These are phyloP conservation scores for Epirrhoe alternata DNA, from an alignment of 2,888 invertebrate genomes.

Conservation along the genomic window DNA sequence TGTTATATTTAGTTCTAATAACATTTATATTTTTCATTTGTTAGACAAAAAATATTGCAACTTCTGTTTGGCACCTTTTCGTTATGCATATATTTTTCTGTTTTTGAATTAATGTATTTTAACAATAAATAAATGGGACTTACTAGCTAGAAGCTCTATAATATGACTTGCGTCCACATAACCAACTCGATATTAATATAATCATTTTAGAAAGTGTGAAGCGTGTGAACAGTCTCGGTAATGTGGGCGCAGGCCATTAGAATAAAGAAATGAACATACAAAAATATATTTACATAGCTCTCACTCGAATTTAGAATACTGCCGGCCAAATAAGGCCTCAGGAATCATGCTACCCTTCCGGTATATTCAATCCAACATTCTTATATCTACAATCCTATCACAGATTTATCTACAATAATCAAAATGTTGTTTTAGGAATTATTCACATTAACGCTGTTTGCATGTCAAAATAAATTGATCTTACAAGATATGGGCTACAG, in stretches of 20 bases:
- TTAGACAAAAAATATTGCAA: conserved; percentile 26
- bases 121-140: conserved; percentile 43
- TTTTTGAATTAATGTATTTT: conserved; percentile 17
- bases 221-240: background rate
- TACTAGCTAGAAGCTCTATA: conserved; percentile 43
- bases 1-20: conserved; percentile 13
- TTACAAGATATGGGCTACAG: no score
- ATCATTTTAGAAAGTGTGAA: background rate
- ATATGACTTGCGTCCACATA: conserved; percentile 12
- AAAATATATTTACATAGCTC: conserved; percentile 34
- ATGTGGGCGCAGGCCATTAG: conserved; percentile 13
- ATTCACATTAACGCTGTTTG: conserved; percentile 4
- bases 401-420: conserved; percentile 45
- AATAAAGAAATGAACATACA: conserved; percentile 30
- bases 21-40: conserved; percentile 8
- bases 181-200: background rate
- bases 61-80: conserved; percentile 47
- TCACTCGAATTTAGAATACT: conserved; percentile 26
- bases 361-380: conserved; percentile 22
- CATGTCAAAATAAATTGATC: background rate
- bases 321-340: conserved; percentile 24
- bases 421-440: background rate
- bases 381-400: conserved; percentile 52
- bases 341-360: conserved; percentile 13
- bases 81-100: conserved; percentile 21